These are phyloP conservation scores for Rhynchonycteris naso DNA, from an alignment of 2,797 vertebrate species.

Conservation along the genomic window DNA sequence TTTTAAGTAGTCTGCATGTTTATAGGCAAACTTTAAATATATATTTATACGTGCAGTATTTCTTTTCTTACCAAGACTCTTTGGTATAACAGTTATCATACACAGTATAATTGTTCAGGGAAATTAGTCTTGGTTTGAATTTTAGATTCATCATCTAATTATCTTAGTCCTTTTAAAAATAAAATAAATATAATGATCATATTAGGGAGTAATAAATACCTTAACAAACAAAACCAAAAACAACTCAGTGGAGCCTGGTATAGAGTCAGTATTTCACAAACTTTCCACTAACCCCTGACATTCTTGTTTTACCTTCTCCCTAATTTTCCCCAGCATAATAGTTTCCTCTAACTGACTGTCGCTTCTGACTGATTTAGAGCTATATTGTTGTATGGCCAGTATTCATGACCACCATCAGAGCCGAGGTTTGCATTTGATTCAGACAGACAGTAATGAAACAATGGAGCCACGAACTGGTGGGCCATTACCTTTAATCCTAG, in stretches of 20 bases:
- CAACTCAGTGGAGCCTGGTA: background rate
- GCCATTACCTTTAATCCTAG: too few species aligned
- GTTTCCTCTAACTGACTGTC: background rate
- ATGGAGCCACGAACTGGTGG: too few species aligned
- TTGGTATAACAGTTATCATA: background rate
- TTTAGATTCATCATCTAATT: background rate
- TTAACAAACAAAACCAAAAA: background rate
- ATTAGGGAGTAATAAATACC: background rate
- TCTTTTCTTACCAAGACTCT: background rate
- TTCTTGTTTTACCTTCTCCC: background rate
- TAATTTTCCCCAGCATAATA: background rate
- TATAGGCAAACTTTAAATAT: background rate
- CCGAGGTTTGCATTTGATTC: too few species aligned
- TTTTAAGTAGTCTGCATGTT: background rate
- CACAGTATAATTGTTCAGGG: background rate
- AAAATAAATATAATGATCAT: background rate
- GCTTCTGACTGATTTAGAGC: background rate
- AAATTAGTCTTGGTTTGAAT: conserved; percentile 14
- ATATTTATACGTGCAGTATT: background rate
- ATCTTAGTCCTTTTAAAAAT: background rate
- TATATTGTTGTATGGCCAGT: too few species aligned
- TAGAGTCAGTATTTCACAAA: background rate
- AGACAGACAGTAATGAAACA: too few species aligned
- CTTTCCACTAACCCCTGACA: too few species aligned
- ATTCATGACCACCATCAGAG: too few species aligned